Conservation (phyloP, 2,113 vertebrate genomes). For the Phylloscopus trochiloides region DNA sequence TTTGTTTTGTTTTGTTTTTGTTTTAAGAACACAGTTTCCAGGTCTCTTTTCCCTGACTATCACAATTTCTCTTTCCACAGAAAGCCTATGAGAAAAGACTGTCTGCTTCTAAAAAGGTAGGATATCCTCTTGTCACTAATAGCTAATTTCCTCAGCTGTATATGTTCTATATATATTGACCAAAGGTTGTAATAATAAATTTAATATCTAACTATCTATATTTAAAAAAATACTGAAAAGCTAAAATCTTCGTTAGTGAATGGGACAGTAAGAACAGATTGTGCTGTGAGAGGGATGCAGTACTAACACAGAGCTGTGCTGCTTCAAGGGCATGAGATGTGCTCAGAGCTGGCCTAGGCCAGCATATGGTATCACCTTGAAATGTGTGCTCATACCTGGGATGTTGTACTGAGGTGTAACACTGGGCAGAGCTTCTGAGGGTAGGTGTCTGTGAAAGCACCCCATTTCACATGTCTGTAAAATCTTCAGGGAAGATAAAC, state of each 20-base stretch:
- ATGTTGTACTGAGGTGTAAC: neutral
- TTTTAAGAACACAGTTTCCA: neutral
- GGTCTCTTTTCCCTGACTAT: conserved; percentile 25
- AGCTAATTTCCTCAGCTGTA: neutral
- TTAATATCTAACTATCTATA: neutral
- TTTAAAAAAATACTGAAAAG: neutral
- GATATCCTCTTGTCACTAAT: conserved; percentile 20
- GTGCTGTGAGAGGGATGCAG: neutral
- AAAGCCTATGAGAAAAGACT: conserved; percentile 59
- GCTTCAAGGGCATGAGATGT: neutral
- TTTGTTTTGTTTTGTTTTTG: neutral
- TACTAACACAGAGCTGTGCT: neutral
- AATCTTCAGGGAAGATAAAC: neutral
- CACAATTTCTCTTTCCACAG: conserved; percentile 54
- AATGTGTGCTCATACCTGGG: neutral
- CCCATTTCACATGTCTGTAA: neutral
- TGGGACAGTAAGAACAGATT: neutral
- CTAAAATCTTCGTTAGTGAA: neutral
- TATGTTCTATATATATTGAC: neutral
- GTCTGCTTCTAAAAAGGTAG: conserved; percentile 63
- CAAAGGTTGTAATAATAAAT: neutral
- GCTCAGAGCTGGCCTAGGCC: neutral
- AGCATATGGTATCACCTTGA: neutral
- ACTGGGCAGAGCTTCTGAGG: neutral
- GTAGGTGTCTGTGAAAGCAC: neutral